phyloP scores from a whole-genome alignment of 2,113 vertebrate genomes.

The Ictidomys tridecemlineatus region DNA sequence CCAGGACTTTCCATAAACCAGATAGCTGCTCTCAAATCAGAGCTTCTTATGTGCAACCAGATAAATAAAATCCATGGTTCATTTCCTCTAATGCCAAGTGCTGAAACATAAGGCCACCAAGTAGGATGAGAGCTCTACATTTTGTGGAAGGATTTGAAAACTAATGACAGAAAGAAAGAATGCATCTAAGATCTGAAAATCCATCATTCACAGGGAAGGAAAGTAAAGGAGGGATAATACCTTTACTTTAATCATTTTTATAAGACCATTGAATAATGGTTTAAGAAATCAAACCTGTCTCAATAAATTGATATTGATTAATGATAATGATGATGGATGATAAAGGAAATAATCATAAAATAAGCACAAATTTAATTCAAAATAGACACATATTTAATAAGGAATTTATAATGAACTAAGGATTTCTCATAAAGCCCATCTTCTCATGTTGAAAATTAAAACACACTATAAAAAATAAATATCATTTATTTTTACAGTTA shows the following conservation, averaged over 20 bases:
- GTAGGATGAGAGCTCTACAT: conserved; percentile 28
- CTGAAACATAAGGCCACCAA: conserved; percentile 53
- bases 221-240: neutral
- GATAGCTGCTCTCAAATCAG: conserved; percentile 50
- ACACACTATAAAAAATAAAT: neutral
- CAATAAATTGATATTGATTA: neutral
- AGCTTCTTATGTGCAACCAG: conserved; percentile 46
- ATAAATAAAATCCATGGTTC: conserved; percentile 60
- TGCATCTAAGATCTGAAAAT: conserved; percentile 29
- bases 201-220: neutral
- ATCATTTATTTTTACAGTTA: neutral
- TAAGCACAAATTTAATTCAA: neutral
- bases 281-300: neutral
- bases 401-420: neutral
- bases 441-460: neutral
- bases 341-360: neutral
- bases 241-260: neutral
- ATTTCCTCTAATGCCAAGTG: conserved; percentile 52
- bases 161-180: neutral
- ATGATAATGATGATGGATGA: neutral
- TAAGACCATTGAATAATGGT: neutral
- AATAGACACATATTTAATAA: conserved; percentile 28
- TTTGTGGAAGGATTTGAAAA: conserved; percentile 18
- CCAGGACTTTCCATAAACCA: neutral
- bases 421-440: neutral